Base-by-base conservation (phyloP, 2,113 vertebrate genomes). In the Baryphthengus martii region DNA sequence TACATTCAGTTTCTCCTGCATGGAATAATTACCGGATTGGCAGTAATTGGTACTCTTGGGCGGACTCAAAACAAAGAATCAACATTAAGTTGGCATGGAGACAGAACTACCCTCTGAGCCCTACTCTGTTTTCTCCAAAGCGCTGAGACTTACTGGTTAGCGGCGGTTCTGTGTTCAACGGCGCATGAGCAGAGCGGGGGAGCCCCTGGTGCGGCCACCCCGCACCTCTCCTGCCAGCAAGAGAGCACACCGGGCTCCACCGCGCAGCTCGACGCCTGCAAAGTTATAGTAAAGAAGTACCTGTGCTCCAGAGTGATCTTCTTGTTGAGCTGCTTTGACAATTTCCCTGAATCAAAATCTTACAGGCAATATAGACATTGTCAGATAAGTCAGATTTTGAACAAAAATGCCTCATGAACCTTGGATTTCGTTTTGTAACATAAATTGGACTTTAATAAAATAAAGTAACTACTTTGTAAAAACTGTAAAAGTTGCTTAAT, bases 41-140 rank as follows among this genome's bases (percentile, higher is more conserved):
- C 91, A 92, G 84, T 89, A 96, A 95, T 68, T 95, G 74, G 33
- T 91, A 58, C 73, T 87, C 65, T 72, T 78, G 68, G 56, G 84
- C 76, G 87, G 76, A 39, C 24, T 95, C 52, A 95, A 92, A 89
- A 86, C 50, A 72, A 80, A 78, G 63, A 80, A 40, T 53, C 63
- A 72, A 23, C 56, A 59, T 86, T 75, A 79, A 82, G 81, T 87
- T 95, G 92, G 66, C 87, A 82, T 94, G 89, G 88, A 96, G 92
- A 95, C 76, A 3, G 76, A 88, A 45, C 68, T 87, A 21, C 70
- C 21, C 76, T 74, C 59, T 73, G 72, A 76, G 55, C 72, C 29
- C 31, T 19, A 23, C 70, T 85, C 76, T 92, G 14, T 86, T 86
- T 77, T 66, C 72, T 87, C 59, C 52, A 87, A 67, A 88, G 45